These are phyloP conservation scores for Spizella passerina DNA, from an alignment of 2,797 vertebrate species.

Conservation along the genomic window DNA sequence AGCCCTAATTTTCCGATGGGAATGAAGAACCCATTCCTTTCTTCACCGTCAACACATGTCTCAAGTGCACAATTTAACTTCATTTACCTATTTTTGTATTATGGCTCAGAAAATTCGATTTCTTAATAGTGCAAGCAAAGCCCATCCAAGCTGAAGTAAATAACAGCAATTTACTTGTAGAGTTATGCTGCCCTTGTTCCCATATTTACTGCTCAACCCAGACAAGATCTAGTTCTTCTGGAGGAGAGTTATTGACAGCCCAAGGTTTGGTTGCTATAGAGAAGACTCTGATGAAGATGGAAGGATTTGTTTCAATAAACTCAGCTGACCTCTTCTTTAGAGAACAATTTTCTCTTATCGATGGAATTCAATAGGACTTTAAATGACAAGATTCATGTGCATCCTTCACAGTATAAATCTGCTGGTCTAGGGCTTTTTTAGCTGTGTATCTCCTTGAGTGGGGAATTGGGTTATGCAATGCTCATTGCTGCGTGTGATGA, in stretches of 20 bases:
- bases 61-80: constrained; percentile 17
- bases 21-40: neutral
- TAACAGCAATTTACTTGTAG: constrained; percentile 20
- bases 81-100: constrained; percentile 14
- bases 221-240: neutral
- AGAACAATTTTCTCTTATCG: constrained; percentile 49
- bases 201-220: neutral
- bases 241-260: neutral
- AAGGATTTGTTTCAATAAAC: constrained; percentile 61
- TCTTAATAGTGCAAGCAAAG: neutral
- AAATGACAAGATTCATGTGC: constrained; percentile 44
- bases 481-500: neutral
- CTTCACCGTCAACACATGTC: neutral
- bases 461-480: constrained; percentile 25
- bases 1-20: neutral
- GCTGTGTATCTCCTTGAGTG: constrained; percentile 26
- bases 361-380: constrained; percentile 20
- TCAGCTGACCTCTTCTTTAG: constrained; percentile 27
- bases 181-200: neutral
- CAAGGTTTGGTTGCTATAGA: neutral
- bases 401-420: neutral
- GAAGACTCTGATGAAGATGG: constrained; percentile 34
- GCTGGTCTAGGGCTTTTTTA: neutral
- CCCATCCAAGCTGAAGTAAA: neutral
- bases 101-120: neutral